A percentile compares a stretch with the other conserved stretches of the same genome.
phyloP scores from a whole-genome alignment of 2,797 vertebrate species.

The Triplophysa yarkandensis region DNA sequence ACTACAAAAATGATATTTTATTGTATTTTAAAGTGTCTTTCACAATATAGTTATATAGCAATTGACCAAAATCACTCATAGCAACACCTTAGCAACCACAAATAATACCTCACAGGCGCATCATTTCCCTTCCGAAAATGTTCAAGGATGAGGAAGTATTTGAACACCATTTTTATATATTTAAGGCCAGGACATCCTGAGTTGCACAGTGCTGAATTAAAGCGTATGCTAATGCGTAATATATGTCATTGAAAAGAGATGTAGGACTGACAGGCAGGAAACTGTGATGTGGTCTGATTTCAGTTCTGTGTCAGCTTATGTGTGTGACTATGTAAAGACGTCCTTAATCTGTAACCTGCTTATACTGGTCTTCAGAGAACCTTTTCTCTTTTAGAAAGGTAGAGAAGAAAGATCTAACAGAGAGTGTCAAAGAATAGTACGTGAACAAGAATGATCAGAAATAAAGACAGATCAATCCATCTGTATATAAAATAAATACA shows the following conservation, averaged over 20 bases:
- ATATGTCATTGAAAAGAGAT: neutral
- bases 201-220: neutral
- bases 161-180: neutral
- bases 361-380: conserved; percentile 5
- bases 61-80: neutral
- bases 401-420: neutral
- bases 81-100: neutral
- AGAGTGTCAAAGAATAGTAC: neutral
- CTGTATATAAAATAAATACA: too few species aligned
- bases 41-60: too few species aligned
- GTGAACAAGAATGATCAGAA: neutral
- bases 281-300: conserved; percentile 7
- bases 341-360: conserved; percentile 6
- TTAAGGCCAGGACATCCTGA: neutral
- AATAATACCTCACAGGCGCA: neutral
- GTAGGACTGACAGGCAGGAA: neutral
- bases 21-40: too few species aligned
- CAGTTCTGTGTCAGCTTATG: neutral
- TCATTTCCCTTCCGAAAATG: neutral
- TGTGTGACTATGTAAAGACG: conserved; percentile 10
- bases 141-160: neutral
- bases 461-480: neutral
- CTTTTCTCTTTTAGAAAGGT: neutral
- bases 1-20: too few species aligned
- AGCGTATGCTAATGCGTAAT: neutral